Evolutionary conservation across 2,888 invertebrate genomes (phyloP).

Genomic region (Pasiphila rectangulata): DNA sequence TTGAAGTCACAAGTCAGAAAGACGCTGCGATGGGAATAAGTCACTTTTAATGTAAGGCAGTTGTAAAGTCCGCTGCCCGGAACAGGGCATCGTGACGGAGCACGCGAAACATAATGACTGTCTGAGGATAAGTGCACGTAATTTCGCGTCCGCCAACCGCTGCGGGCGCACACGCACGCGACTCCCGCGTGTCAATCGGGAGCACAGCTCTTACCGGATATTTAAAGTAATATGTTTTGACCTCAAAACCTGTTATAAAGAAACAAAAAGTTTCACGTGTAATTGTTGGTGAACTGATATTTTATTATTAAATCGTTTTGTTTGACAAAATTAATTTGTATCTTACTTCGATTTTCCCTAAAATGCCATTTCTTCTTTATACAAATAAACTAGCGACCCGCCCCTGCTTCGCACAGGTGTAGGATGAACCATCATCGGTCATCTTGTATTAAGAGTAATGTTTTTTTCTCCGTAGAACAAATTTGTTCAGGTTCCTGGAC

Average conservation of each 20-base stretch:
- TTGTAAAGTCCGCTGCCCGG: conserved; percentile 32
- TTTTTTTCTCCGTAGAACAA: too few species aligned
- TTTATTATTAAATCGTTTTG: too few species aligned
- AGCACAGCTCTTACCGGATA: conserved; percentile 43
- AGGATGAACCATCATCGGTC: too few species aligned
- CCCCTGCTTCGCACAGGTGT: too few species aligned
- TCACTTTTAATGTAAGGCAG: conserved; percentile 5
- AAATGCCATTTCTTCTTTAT: too few species aligned
- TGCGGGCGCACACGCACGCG: conserved; percentile 72
- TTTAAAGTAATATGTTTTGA: not conserved
- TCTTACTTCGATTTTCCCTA: too few species aligned
- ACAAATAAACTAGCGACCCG: too few species aligned
- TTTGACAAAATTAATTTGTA: too few species aligned
- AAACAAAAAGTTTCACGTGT: conserved; percentile 24
- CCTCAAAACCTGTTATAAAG: conserved; percentile 37
- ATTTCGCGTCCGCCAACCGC: conserved; percentile 65
- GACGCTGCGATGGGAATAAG: not conserved
- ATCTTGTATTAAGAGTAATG: too few species aligned
- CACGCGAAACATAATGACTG: conserved; percentile 61
- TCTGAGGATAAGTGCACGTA: conserved; percentile 67
- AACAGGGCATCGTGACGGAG: conserved; percentile 47
- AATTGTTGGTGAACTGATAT: too few species aligned
- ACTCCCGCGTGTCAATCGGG: conserved; percentile 56
- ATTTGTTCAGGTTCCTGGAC: too few species aligned
- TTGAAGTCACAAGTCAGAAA: not conserved